Conservation (phyloP, 2,113 vertebrate genomes). For the Mus musculus region GRCm39 chr17:44285501-44286000, state of each 20-base stretch:
- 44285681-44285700: neutral
- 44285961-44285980: neutral
- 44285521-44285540: neutral
- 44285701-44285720: neutral
- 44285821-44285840: neutral
- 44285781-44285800: too few relatives aligned
- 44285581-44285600: neutral
- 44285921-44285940: neutral
- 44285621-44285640: neutral
- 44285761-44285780: too few relatives aligned
- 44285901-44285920: neutral
- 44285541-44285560: neutral
- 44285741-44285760: neutral
- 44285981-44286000: neutral
- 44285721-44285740: neutral
- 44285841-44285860: neutral
- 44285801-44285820: neutral
- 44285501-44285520: neutral
- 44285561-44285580: neutral
- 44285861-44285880: neutral
- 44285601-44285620: neutral
- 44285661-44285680: neutral
- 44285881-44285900: neutral
- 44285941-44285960: neutral
- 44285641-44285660: neutral